Base-by-base conservation (phyloP, 2,888 invertebrate genomes). In the Gastracanthus pulcherrimus region DNA sequence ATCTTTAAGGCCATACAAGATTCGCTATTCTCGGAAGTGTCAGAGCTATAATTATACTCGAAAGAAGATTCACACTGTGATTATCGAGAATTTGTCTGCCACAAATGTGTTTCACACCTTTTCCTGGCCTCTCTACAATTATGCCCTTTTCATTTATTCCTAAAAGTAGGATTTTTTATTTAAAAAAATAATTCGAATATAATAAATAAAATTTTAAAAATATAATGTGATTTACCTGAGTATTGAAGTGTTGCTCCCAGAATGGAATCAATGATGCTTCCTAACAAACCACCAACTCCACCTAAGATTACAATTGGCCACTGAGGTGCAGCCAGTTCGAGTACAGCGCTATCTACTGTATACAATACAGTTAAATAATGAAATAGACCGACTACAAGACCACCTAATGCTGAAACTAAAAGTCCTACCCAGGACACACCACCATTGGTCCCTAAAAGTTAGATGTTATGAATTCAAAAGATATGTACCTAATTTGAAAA, bases 191-290 rank as follows among this genome's bases (percentile, higher is more conserved):
- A 38, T 77, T 75, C 62, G 38, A n/a, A 36, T n/a, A n/a, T n/a
- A 51, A 19, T 4, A 58, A 13, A 2, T 31, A 60, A 51, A 38
- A n/a, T n/a, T n/a, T 69, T 29, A 36, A 76, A 51, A 16, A 23
- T 16, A 16, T 3, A 62, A 23, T 19, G 26, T 38, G 66, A 84
- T 77, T 86, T 91, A 94, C 97, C 98, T 86, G 97, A 97, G 90
- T 94, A 98, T 92, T 98, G 98, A 60, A 97, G 89, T 7, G 96
- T 95, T 3, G 97, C 98, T 64, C 98, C 98, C 58, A 98, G 92
- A 38, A 96, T 81, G 0, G 98, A 98, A 91, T 98, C 98, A 75
- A 97, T 92, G 0, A 97, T 81, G 79, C 97, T 97, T 1, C 98
- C 98, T 38, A 96, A 87, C 7, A 97, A 92, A 0, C 98, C 98